phyloP scores from a whole-genome alignment of 2,888 invertebrate species.

The Ethmia dodecea region DNA sequence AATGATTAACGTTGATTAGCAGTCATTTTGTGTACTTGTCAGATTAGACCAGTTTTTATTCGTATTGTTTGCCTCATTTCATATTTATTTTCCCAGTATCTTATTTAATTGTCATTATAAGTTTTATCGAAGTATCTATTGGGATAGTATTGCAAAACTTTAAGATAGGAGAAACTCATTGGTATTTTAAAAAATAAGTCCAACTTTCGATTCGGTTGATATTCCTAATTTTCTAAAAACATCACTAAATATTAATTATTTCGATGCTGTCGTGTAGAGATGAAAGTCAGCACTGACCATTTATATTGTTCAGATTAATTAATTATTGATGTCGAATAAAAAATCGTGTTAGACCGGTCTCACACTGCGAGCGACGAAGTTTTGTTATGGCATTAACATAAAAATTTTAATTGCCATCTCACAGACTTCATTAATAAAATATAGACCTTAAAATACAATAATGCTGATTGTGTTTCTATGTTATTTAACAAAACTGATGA shows the following conservation, averaged over 20 bases:
- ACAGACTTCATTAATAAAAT: slow-evolving; percentile 42
- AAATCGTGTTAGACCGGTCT: slow-evolving; percentile 49
- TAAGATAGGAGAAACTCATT: too few relatives aligned
- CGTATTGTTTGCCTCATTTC: too few relatives aligned
- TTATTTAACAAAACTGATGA: slow-evolving; percentile 24
- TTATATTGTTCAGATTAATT: slow-evolving; percentile 59
- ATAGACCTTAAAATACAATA: slow-evolving; percentile 35
- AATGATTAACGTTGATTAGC: slow-evolving; percentile 60
- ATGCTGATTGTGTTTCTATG: slow-evolving; percentile 31
- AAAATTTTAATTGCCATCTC: slow-evolving; percentile 62
- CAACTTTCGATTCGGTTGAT: too few relatives aligned
- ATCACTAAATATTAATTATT: too few relatives aligned
- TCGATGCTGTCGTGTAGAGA: too few relatives aligned
- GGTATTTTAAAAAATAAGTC: too few relatives aligned
- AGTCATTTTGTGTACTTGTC: slow-evolving; percentile 54
- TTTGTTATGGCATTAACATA: slow-evolving; percentile 53
- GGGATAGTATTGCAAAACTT: too few relatives aligned
- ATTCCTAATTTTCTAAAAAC: too few relatives aligned
- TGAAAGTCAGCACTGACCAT: slow-evolving; percentile 39
- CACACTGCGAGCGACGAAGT: slow-evolving; percentile 31
- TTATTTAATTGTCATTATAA: too few relatives aligned
- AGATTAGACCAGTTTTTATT: slow-evolving; percentile 41
- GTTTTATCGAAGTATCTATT: too few relatives aligned
- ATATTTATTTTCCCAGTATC: too few relatives aligned
- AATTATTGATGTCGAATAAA: slow-evolving; percentile 42